These are phyloP conservation scores for Scolopax rusticola DNA, from an alignment of 2,797 vertebrate genomes.

Conservation along the genomic window DNA sequence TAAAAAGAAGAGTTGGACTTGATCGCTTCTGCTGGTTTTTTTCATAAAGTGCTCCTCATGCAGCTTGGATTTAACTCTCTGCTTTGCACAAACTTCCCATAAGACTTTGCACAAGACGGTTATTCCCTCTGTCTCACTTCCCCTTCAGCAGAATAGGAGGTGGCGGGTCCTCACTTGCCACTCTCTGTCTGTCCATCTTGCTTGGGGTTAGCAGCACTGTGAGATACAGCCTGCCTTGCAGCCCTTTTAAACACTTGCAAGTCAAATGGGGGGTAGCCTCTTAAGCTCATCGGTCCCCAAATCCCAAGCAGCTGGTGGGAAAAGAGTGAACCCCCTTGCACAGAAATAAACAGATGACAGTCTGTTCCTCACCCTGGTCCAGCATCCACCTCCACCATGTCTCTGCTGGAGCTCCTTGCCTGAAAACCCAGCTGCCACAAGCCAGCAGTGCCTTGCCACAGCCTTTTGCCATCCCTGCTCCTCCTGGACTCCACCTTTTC, in stretches of 20 bases:
- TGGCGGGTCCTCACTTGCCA: neutral
- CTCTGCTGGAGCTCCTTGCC: neutral
- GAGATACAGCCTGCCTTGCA: neutral
- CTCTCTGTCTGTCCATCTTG: neutral
- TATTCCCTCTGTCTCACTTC: conserved; percentile 10
- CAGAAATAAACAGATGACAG: rapidly evolving
- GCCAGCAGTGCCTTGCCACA: neutral
- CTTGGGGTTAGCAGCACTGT: neutral
- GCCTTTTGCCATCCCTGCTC: neutral
- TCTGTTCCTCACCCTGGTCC: neutral
- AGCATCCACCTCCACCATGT: neutral
- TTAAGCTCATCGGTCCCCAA: rapidly evolving
- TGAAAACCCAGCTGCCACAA: neutral
- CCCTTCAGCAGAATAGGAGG: neutral
- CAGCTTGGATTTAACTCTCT: neutral
- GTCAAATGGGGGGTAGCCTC: neutral
- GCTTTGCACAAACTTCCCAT: neutral
- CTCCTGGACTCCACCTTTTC: neutral
- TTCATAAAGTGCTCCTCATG: neutral
- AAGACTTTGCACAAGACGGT: neutral
- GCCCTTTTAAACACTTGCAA: neutral
- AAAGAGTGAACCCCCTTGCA: neutral
- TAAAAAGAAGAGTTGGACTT: neutral
- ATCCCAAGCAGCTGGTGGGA: neutral
- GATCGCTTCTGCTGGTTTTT: neutral